These are phyloP conservation scores for Phyllopteryx taeniolatus DNA, from an alignment of 2,113 vertebrate genomes.

Conservation along the genomic window DNA sequence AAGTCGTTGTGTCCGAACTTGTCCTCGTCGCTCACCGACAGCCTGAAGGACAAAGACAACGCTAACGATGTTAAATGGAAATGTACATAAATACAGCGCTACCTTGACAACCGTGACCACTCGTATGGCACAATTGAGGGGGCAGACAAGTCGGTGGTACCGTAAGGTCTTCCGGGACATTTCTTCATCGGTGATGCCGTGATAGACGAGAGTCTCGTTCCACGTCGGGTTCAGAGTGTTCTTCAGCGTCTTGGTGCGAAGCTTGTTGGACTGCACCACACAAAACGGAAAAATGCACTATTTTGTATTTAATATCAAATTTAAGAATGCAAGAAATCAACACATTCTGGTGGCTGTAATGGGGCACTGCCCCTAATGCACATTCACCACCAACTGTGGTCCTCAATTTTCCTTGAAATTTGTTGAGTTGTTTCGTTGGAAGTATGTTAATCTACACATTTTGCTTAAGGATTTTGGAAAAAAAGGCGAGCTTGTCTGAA, in stretches of 20 bases:
- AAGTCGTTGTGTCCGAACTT: slow-evolving; percentile 98
- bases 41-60: slow-evolving; percentile 63
- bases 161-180: slow-evolving; percentile 96
- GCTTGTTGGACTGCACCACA: slow-evolving; percentile 86
- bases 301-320: not conserved
- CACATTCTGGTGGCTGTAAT: not conserved
- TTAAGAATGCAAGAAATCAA: not conserved
- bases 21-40: slow-evolving; percentile 96
- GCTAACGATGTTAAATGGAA: too few species aligned
- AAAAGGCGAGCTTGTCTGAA: too few species aligned
- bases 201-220: slow-evolving; percentile 92
- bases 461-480: too few species aligned
- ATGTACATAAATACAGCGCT: too few species aligned
- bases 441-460: too few species aligned
- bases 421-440: too few species aligned
- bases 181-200: slow-evolving; percentile 92
- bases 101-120: too few species aligned
- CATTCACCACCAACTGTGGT: too few species aligned
- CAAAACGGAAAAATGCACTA: not conserved
- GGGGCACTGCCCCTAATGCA: too few species aligned
- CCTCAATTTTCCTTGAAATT: too few species aligned
- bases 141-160: slow-evolving; percentile 40
- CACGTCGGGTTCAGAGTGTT: slow-evolving; percentile 91
- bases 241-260: slow-evolving; percentile 91
- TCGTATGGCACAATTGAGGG: not conserved